Percentiles rank a stretch among this genome's conserved stretches.
phyloP scores from a whole-genome alignment of 2,797 vertebrate genomes.

The Urosaurus nigricauda region DNA sequence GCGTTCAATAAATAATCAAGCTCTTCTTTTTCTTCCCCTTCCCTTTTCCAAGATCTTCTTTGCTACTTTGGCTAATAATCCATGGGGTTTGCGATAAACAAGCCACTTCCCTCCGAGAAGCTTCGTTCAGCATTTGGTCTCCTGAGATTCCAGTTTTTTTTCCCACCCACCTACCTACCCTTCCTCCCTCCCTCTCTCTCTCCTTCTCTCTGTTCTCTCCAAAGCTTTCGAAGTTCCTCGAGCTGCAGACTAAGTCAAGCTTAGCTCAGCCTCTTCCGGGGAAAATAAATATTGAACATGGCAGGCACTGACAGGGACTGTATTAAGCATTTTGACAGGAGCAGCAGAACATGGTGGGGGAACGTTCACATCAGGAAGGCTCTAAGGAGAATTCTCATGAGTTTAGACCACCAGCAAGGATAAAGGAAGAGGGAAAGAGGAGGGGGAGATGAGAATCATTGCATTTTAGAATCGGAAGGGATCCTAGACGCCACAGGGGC shows the following conservation, averaged over 20 bases:
- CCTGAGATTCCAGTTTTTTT: background rate
- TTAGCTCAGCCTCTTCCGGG: background rate
- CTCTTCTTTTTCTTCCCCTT: background rate
- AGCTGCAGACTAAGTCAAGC: conserved; percentile 7
- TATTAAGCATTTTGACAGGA: conserved; percentile 42
- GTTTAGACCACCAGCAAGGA: background rate
- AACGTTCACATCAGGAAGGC: background rate
- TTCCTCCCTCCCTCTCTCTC: background rate
- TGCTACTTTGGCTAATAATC: conserved; percentile 48
- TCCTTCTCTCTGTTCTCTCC: background rate
- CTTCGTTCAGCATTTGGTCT: conserved; percentile 6
- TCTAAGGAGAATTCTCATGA: background rate
- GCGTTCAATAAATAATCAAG: conserved; percentile 35
- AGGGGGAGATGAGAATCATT: background rate
- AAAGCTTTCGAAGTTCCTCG: background rate
- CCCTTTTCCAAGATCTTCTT: conserved; percentile 24
- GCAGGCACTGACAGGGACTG: conserved; percentile 11
- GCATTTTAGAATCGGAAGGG: background rate
- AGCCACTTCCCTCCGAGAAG: conserved; percentile 29
- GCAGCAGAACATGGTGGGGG: background rate
- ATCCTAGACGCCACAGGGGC: background rate
- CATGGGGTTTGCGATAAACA: conserved; percentile 35
- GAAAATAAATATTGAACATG: conserved; percentile 29
- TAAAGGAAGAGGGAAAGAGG: background rate
- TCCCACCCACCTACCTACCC: background rate